These are phyloP conservation scores for Istiophorus platypterus DNA, from an alignment of 2,113 vertebrate genomes.

Conservation along the genomic window DNA sequence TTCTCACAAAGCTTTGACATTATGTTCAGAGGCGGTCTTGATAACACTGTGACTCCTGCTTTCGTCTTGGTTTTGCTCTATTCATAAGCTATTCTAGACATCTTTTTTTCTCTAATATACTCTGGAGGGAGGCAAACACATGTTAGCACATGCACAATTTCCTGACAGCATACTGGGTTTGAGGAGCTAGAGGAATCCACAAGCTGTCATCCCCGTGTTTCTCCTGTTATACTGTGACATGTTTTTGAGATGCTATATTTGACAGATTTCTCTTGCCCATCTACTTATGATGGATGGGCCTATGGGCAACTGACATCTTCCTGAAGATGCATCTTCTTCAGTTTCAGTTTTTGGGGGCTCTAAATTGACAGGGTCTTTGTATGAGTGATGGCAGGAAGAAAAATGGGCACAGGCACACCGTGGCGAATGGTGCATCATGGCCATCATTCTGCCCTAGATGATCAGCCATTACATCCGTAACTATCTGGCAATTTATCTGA, in stretches of 20 bases:
- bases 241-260: constrained; percentile 58
- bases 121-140: constrained; percentile 33
- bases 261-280: constrained; percentile 75
- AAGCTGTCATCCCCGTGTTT: constrained; percentile 51
- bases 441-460: constrained; percentile 71
- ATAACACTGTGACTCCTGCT: constrained; percentile 26
- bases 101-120: constrained; percentile 14
- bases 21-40: neutral
- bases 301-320: constrained; percentile 61
- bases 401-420: constrained; percentile 39
- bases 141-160: constrained; percentile 40
- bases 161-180: constrained; percentile 38
- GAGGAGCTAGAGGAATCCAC: constrained; percentile 54
- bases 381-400: constrained; percentile 62
- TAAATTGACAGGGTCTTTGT: constrained; percentile 71
- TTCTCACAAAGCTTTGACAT: constrained; percentile 13
- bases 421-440: constrained; percentile 52
- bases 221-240: constrained; percentile 51
- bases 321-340: constrained; percentile 60
- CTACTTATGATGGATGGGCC: constrained; percentile 73
- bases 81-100: neutral
- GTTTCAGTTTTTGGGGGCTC: constrained; percentile 45
- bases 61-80: constrained; percentile 17
- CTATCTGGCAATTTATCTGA: constrained; percentile 66
- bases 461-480: constrained; percentile 71